Conservation (phyloP, 1,140 invertebrate species). For the Oedothorax gibbosus region DNA sequence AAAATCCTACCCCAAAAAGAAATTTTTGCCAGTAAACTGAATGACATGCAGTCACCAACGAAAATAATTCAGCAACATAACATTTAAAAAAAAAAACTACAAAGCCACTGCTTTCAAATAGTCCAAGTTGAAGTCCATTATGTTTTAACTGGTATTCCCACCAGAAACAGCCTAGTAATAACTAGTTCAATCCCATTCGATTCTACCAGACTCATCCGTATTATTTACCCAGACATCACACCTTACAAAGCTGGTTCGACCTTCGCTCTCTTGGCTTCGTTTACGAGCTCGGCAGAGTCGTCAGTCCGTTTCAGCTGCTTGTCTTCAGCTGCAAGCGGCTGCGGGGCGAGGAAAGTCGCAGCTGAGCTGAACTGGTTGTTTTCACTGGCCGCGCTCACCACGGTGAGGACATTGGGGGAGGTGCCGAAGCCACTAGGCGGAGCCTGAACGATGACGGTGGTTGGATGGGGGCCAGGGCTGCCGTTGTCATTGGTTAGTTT, state of each 20-base stretch:
- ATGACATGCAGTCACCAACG: no score
- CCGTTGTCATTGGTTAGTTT: constrained; percentile 35
- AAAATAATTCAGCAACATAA: no score
- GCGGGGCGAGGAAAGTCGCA: constrained; percentile 49
- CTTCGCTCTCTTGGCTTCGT: constrained; percentile 46
- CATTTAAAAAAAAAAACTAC: no score
- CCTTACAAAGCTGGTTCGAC: constrained; percentile 6
- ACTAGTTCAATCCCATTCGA: no score
- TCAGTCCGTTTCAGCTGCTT: constrained; percentile 17
- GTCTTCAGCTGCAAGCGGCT: constrained; percentile 27
- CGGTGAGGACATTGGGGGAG: constrained; percentile 36
- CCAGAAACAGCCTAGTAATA: no score
- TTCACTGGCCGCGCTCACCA: constrained; percentile 18
- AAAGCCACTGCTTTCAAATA: no score
- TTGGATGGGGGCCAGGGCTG: constrained; percentile 25
- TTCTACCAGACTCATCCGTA: no score
- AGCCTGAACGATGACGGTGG: constrained; percentile 62
- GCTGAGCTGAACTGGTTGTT: constrained; percentile 7
- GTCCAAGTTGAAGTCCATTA: no score
- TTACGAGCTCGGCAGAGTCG: neutral
- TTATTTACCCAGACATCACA: no score
- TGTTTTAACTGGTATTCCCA: no score
- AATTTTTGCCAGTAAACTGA: no score
- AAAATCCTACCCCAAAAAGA: no score
- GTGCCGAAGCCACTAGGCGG: constrained; percentile 41